Evolutionary conservation across 2,888 invertebrate genomes (phyloP), one percentile per base, ranked within the genome.

Genomic region (Ethmia dodecea): DNA sequence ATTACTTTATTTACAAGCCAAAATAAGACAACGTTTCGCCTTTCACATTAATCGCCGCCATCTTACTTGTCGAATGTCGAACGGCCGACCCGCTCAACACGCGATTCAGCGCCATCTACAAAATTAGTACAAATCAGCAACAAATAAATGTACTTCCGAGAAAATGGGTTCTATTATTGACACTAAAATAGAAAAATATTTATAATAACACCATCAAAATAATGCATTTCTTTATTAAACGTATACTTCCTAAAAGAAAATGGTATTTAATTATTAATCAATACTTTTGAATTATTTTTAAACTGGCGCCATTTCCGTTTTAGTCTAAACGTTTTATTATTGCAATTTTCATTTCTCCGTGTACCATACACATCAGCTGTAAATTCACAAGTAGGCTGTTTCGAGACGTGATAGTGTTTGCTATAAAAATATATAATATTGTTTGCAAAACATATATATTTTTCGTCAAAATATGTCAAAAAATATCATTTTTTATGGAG

Each of bases 41-140:
- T 88, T 89, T 88, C 89, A 89, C 89, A 90, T 89, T 88, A 88
- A 80, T 79, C 76, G 87, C 87, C 88, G 90, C 90, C 90, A 90
- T 90, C 87, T 89, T 89, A 88, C 84, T 81, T 84, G 81, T 79
- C 78, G 76, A 76, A 77, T 72, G 71, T 79, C 67, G 60, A 63
- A 64, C 72, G 75, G 79, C 81, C 75, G 78, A 84, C 80, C 75
- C 75, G 78, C 84, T 80, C 75, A 76, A 79, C 79, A 84, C 88
- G 89, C 48, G 11, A 46, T 89, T 89, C 89, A 89, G 88, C 86
- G 69, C 72, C 52, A 59, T 59, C 75, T 84, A 89, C 90, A 89
- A n/a, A n/a, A 77, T 33, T 39, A 30, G 31, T 40, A 47, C 28
- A 32, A 44, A 45, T 41, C 37, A 47, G 49, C 71, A 69, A 69